These are phyloP conservation scores for Melanogrammus aeglefinus DNA, from an alignment of 2,797 vertebrate species.

Conservation along the genomic window DNA sequence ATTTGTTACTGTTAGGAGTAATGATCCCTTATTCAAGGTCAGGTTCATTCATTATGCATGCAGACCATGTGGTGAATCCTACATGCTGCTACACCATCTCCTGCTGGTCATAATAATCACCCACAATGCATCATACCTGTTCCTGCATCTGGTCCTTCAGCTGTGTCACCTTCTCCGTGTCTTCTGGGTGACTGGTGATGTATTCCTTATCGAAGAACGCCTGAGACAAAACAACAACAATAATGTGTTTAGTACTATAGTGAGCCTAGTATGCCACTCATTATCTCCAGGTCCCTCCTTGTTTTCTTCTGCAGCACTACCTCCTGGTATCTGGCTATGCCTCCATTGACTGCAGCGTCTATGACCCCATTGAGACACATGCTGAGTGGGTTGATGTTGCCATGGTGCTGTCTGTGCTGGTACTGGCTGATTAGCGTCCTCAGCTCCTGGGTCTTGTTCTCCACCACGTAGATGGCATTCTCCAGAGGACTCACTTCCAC, in stretches of 20 bases:
- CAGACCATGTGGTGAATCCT: neutral
- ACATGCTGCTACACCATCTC: neutral
- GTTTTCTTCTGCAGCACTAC: slow-evolving; percentile 65
- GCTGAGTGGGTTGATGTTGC: slow-evolving; percentile 98
- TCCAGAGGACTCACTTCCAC: slow-evolving; percentile 97
- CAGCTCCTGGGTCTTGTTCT: slow-evolving; percentile 98
- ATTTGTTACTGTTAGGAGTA: neutral
- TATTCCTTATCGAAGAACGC: slow-evolving; percentile 99
- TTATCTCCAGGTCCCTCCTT: neutral
- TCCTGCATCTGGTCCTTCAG: slow-evolving; percentile 98
- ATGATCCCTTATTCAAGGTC: neutral
- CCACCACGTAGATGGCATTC: slow-evolving; percentile 98
- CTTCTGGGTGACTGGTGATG: slow-evolving; percentile 92
- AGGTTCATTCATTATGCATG: neutral
- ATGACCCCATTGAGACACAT: slow-evolving; percentile 99
- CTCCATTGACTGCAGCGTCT: slow-evolving; percentile 95
- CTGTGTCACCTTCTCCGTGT: slow-evolving; percentile 92
- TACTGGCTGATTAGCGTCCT: slow-evolving; percentile 97
- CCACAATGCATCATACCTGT: slow-evolving; percentile 75
- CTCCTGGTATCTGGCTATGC: slow-evolving; percentile 97
- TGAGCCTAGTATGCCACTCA: neutral
- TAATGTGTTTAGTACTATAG: no score
- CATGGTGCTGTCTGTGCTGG: slow-evolving; percentile 94
- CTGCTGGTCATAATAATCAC: neutral
- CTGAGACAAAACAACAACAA: slow-evolving; percentile 59